Base-by-base conservation (phyloP, 2,888 invertebrate genomes). In the Drosophila dives region DNA sequence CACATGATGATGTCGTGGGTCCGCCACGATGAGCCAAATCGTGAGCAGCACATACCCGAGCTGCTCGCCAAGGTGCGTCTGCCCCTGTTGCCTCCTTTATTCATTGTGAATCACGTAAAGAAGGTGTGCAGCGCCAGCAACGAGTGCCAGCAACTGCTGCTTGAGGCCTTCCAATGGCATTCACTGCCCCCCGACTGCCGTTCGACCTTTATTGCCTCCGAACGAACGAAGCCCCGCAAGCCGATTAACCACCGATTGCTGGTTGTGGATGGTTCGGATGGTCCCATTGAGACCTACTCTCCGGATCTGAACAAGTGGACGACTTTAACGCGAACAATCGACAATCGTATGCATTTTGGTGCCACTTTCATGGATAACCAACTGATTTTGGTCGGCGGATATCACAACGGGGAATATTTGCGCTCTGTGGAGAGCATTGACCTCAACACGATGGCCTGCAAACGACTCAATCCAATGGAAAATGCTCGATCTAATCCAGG, bases 121-220 rank as follows among this genome's bases (percentile, higher is more conserved):
- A 26, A 26, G 4, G 94, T 94, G 0, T 95, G 95, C 85, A 94
- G 94, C 91, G 96, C 94, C 91, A 33, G 11, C 33, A 94, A 95
- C 49, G 95, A 95, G 64, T 98, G 98, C 89, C 97, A 98, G 90
- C 96, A 97, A 70, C 94, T 98, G 61, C 96, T 99, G 61, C 97
- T 98, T 96, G 98, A 98, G 93, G 98, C 98, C 15, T 95, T 98
- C 77, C 98, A 98, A 91, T 98, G 98, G 95, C 98, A 98, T 92
- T 94, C 98, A 34, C 92, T 98, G 75, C 98, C 98, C 5, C 1
- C 5, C 0, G 98, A 98, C 91, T 94, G 98, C 55, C 94, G 98
- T 51, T 94, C 96, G 10, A 94, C 96, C 76, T 94, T 97, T 83
- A 12, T 4, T 34, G 95, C 96, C 86, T 96, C 96, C 23, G 95